Evolutionary conservation across 2,888 invertebrate species (phyloP), one percentile per base, ranked within the genome.

Genomic region (Macrophya alboannulata): DNA sequence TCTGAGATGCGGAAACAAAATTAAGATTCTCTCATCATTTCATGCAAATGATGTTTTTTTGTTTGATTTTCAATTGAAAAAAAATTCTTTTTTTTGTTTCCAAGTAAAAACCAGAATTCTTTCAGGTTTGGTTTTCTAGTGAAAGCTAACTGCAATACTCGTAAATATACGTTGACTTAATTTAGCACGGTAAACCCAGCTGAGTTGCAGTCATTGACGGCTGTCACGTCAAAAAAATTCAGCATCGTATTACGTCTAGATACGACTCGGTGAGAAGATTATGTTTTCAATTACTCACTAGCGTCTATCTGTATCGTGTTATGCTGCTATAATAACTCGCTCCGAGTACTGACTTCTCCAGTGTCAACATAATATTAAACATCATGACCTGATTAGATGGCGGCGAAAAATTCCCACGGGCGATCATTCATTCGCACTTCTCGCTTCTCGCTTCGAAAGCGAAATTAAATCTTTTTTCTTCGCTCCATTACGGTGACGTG

Each of bases 201-300:
- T 43, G 77, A 77, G 37, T 77, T n/a, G 5, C 51, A 77, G 77
- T 77, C 77, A 55, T 77, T 77, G 77, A 77, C 77, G 55, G 55
- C 31, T 55, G n/a, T 31, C 31, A 37, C 77, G 51, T 77, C 10
- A 68, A 21, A 77, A 21, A 77, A 51, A 55, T 48, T 21, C 72
- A 31, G 45, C 43, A 45, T 74, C 45, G 12, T 40, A 31, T 71
- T 71, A 40, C 71, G 71, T 45, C 25, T 45, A n/a, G n/a, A 31
- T 76, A 31, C 25, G 48, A 51, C 21, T 45, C 25, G 21, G 25
- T 31, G 71, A 71, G 45, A 43, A 45, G 72, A 74, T 74, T 74
- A 74, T 45, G 21, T 21, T 31, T 74, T 74, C 45, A 43, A 45
- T 74, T 74, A 74, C 72, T 74, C 45, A n/a, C 43, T 74, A 21